Base-by-base conservation (phyloP, 1,140 invertebrate genomes). In the Ridgeia piscesae region DNA sequence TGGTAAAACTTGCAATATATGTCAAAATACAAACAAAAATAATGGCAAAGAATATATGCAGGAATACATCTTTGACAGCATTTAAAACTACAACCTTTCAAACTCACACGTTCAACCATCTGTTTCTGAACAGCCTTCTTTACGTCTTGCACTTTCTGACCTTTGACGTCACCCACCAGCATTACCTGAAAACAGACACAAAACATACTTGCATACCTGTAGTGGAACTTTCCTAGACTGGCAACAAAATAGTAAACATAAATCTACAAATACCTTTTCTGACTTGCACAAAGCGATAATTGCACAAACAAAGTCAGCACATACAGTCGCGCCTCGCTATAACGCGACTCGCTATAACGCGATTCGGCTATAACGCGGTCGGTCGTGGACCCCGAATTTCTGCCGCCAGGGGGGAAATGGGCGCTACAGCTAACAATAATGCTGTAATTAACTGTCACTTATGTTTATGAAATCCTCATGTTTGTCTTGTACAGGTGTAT, bases 61-160 rank as follows among this genome's bases (percentile, higher is more conserved):
- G 27, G 58, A 77, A 77, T 21, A 77, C 27, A 31, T 77, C 58
- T 77, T 77, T 17, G 14, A 77, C 27, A 21, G 11, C 8, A 77
- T 77, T 77, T 77, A 77, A n/a, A n/a, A 77, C 27, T 77, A 77
- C 27, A 77, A 77, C 17, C 27, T 77, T 1, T 77, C 27, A 27
- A 77, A 34, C 34, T 42, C 17, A 90, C 89, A 33, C 34, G 34
- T 90, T 34, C 35, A 31, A 90, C 35, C 89, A 90, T 90, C 92
- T 97, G 96, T 91, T 97, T 97, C 96, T 99, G 98, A 88, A 99
- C 96, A 35, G 96, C 94, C 95, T 99, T 99, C 95, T 99, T 99
- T 0, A 99, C 97, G 95, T 99, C 99, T 95, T 99, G 98, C 35
- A 99, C 97, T 95, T 99, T 99, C 94, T 97, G 97, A 0, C 99